These are phyloP conservation scores for Tipula lateralis DNA, from an alignment of 2,888 invertebrate genomes.

Conservation along the genomic window DNA sequence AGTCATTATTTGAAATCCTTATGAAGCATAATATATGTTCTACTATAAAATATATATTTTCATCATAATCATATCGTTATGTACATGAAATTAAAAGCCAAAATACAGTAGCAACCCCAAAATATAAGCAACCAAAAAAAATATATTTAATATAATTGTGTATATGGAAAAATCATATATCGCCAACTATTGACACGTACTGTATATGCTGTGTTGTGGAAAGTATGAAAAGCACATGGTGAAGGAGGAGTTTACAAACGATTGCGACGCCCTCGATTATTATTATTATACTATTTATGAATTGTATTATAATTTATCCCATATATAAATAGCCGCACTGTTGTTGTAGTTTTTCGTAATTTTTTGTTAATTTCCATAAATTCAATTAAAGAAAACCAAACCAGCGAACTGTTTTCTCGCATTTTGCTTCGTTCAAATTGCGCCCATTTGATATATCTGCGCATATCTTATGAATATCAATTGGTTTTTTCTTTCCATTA, in stretches of 20 bases:
- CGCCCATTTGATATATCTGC: not conserved
- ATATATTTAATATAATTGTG: too few species aligned
- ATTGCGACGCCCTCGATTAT: slow-evolving; percentile 1
- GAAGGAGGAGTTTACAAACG: not conserved
- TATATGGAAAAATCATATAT: too few species aligned
- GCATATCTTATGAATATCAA: not conserved
- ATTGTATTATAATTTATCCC: not conserved
- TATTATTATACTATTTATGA: not conserved
- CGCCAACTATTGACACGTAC: not conserved
- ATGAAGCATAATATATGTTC: too few species aligned
- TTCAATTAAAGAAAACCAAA: not conserved
- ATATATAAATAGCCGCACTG: not conserved
- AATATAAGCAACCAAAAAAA: too few species aligned
- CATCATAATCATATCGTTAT: too few species aligned
- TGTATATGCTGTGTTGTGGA: not conserved
- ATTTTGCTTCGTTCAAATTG: not conserved
- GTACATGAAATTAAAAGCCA: too few species aligned
- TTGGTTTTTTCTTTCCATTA: not conserved
- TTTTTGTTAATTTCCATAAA: not conserved
- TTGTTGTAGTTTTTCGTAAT: not conserved
- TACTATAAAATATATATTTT: too few species aligned
- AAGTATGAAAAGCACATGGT: not conserved
- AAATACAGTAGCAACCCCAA: too few species aligned
- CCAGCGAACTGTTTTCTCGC: not conserved
- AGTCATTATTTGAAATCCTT: too few species aligned